These are phyloP conservation scores for Ceyx erithaca DNA, from an alignment of 2,797 vertebrate genomes.

Conservation along the genomic window DNA sequence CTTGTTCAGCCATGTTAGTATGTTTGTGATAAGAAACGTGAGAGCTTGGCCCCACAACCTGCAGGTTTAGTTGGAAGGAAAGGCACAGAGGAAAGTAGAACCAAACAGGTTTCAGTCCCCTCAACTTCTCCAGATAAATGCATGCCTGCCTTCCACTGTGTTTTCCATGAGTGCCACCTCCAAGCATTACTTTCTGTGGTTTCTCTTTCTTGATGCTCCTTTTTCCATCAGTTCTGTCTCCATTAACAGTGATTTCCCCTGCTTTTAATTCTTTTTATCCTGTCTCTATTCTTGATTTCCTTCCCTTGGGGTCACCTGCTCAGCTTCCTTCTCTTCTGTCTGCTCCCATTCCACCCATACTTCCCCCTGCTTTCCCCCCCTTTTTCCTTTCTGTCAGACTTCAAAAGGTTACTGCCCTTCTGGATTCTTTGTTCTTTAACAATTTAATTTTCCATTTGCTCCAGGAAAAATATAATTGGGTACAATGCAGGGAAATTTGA, in stretches of 20 bases:
- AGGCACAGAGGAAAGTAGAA: not conserved
- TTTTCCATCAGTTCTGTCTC: not conserved
- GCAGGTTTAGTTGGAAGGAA: not conserved
- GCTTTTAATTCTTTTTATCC: not conserved
- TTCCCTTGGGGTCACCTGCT: not conserved
- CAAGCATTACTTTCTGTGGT: not conserved
- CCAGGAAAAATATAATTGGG: not conserved
- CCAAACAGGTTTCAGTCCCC: not conserved
- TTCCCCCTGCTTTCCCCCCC: not conserved
- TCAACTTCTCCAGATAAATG: not conserved
- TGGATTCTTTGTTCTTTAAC: not conserved
- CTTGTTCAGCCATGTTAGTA: not conserved
- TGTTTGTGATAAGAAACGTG: not conserved
- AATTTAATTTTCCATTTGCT: not conserved
- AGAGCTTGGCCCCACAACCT: not conserved
- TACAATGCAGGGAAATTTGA: not conserved
- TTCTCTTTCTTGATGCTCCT: not conserved
- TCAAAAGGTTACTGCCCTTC: not conserved
- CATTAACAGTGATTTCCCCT: not conserved
- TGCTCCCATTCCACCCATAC: not conserved
- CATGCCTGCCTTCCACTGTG: not conserved
- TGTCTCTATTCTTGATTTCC: not conserved
- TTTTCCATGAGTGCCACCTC: not conserved
- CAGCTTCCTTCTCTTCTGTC: not conserved
- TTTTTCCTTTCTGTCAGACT: not conserved